Conservation (phyloP, 2,888 invertebrate species). For the Rhimphoctona megacephalus region DNA sequence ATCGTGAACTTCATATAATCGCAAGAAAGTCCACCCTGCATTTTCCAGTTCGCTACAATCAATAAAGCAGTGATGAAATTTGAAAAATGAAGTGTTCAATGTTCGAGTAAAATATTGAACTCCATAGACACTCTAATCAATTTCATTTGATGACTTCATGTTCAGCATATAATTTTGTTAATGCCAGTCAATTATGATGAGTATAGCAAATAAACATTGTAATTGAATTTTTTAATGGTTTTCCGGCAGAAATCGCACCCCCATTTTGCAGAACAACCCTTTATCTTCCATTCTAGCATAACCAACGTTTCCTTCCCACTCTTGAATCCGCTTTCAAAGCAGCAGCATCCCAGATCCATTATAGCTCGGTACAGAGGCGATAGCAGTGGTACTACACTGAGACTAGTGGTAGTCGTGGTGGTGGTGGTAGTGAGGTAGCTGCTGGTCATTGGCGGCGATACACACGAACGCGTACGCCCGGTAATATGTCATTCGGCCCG, state of each 20-base stretch:
- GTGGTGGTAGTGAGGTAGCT: constrained; percentile 41
- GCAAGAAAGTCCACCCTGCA: neutral
- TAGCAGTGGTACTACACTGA: constrained; percentile 39
- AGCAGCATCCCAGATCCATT: constrained; percentile 40
- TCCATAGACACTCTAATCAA: neutral
- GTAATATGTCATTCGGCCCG: constrained; percentile 71
- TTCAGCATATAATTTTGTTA: neutral
- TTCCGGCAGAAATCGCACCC: constrained; percentile 28
- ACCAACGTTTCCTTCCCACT: constrained; percentile 49
- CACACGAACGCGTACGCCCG: constrained; percentile 66
- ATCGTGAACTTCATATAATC: neutral
- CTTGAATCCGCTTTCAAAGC: constrained; percentile 44
- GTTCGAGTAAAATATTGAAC: neutral
- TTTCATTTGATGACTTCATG: neutral
- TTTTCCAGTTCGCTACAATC: neutral
- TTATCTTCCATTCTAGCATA: constrained; percentile 45
- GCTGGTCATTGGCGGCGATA: constrained; percentile 57
- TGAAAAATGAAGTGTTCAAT: neutral
- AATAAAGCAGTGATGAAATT: neutral
- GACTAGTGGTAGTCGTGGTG: constrained; percentile 15
- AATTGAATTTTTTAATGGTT: neutral
- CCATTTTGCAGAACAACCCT: constrained; percentile 13
- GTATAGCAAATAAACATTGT: neutral
- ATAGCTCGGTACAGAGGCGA: constrained; percentile 32
- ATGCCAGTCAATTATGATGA: neutral